Conservation (phyloP, 2,797 vertebrate species). For the Semotilus atromaculatus region DNA sequence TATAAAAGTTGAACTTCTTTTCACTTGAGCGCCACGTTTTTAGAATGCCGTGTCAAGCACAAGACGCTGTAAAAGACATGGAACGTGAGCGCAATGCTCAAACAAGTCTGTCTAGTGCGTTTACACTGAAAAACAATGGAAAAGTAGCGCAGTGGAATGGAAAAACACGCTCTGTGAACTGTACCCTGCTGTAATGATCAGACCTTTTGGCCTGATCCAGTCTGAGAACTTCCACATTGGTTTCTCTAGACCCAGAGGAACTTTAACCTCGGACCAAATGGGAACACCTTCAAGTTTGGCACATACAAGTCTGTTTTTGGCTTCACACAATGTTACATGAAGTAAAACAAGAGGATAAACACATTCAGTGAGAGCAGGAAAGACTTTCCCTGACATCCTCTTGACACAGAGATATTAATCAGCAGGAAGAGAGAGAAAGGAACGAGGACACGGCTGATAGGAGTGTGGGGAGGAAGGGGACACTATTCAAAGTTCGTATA, state of each 20-base stretch:
- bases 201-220: constrained; percentile 40
- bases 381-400: constrained; percentile 62
- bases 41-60: too few species aligned
- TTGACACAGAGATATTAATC: constrained; percentile 64
- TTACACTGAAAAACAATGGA: too few species aligned
- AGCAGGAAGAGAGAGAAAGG: constrained; percentile 58
- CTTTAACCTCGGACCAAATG: constrained; percentile 22
- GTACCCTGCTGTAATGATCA: constrained; percentile 26
- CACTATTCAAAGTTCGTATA: constrained; percentile 48
- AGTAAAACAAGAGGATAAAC: neutral
- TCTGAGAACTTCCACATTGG: constrained; percentile 52
- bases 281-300: constrained; percentile 16
- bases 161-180: neutral
- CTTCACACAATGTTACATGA: neutral
- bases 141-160: too few species aligned
- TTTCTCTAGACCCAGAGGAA: constrained; percentile 23
- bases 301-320: neutral
- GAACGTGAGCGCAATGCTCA: too few species aligned
- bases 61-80: too few species aligned
- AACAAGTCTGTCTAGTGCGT: too few species aligned
- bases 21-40: too few species aligned
- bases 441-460: constrained; percentile 50
- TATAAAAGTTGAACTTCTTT: too few species aligned
- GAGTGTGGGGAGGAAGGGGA: neutral
- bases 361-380: constrained; percentile 7